These are phyloP conservation scores for Drosophila santomea DNA, from an alignment of 1,140 invertebrate genomes.

Conservation along the genomic window DNA sequence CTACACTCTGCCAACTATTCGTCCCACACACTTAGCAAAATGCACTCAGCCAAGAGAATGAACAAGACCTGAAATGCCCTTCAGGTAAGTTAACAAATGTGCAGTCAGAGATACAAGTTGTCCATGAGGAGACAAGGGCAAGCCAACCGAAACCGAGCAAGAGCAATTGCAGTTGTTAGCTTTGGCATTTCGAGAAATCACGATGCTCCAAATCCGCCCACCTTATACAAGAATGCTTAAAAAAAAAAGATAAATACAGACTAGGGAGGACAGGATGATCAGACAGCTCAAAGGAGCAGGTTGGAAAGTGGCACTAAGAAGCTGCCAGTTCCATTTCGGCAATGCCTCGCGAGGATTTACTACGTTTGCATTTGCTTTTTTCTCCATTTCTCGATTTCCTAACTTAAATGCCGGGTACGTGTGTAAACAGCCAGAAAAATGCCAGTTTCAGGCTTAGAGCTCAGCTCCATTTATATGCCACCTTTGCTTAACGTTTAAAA, in stretches of 20 bases:
- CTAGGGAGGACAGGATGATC: conserved; percentile 19
- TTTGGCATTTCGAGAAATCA: conserved; percentile 76
- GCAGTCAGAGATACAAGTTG: conserved; percentile 79
- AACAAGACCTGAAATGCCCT: conserved; percentile 71
- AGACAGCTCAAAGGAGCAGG: conserved; percentile 65
- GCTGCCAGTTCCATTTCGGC: conserved; percentile 64
- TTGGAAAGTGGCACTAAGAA: conserved; percentile 51
- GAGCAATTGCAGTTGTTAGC: conserved; percentile 75
- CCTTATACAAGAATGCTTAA: conserved; percentile 11
- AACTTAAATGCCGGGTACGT: conserved; percentile 39
- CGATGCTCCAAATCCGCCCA: conserved; percentile 66
- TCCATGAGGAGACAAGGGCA: conserved; percentile 43
- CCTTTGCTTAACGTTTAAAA: conserved; percentile 38
- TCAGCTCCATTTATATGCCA: conserved; percentile 29
- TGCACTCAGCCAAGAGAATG: conserved; percentile 54
- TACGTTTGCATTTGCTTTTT: conserved; percentile 35
- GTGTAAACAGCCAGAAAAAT: conserved; percentile 54
- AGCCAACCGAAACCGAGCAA: conserved; percentile 29
- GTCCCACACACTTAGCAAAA: conserved; percentile 30
- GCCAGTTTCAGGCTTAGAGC: conserved; percentile 43
- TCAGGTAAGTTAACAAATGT: conserved; percentile 83
- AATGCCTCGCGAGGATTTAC: conserved; percentile 58
- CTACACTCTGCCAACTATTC: conserved; percentile 34
- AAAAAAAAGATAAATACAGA: conserved; percentile 7
- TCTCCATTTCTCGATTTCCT: not conserved